Percentiles rank a stretch among this genome's conserved stretches.
phyloP scores from a whole-genome alignment of 2,888 invertebrate genomes.

The Leptinotarsa haldemani region DNA sequence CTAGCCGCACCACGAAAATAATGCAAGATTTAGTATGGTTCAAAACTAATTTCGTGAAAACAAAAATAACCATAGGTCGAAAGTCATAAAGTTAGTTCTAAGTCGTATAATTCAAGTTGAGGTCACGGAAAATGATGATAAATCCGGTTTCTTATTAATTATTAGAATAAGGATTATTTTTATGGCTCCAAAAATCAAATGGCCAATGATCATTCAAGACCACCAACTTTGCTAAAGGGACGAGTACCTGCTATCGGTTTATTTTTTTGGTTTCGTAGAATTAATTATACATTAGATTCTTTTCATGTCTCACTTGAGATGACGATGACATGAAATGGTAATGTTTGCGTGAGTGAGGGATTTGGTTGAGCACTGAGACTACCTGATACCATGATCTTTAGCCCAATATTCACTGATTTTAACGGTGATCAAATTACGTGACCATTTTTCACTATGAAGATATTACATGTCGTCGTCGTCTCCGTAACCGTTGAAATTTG shows the following conservation, averaged over 20 bases:
- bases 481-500: too few relatives aligned
- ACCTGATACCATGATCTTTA: background rate
- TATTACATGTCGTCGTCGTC: too few relatives aligned
- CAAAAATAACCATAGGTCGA: slow-evolving; percentile 22
- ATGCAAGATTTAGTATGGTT: slow-evolving; percentile 20
- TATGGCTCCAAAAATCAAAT: slow-evolving; percentile 5
- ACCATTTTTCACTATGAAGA: too few relatives aligned
- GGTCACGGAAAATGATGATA: slow-evolving; percentile 13
- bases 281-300: slow-evolving; percentile 17
- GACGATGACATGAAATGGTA: slow-evolving; percentile 12
- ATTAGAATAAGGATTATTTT: slow-evolving; percentile 18
- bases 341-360: background rate
- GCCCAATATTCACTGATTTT: too few relatives aligned
- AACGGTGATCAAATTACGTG: too few relatives aligned
- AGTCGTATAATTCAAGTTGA: slow-evolving; percentile 20
- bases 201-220: slow-evolving; percentile 6
- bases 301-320: slow-evolving; percentile 17
- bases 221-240: slow-evolving; percentile 16
- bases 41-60: slow-evolving; percentile 20
- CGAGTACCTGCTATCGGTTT: slow-evolving; percentile 15
- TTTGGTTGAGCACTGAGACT: background rate
- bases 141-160: slow-evolving; percentile 17
- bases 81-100: slow-evolving; percentile 26
- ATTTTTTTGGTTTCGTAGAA: slow-evolving; percentile 4
- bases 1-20: slow-evolving; percentile 18